These are phyloP conservation scores for Struthio camelus DNA, from an alignment of 2,113 vertebrate species.

Conservation along the genomic window DNA sequence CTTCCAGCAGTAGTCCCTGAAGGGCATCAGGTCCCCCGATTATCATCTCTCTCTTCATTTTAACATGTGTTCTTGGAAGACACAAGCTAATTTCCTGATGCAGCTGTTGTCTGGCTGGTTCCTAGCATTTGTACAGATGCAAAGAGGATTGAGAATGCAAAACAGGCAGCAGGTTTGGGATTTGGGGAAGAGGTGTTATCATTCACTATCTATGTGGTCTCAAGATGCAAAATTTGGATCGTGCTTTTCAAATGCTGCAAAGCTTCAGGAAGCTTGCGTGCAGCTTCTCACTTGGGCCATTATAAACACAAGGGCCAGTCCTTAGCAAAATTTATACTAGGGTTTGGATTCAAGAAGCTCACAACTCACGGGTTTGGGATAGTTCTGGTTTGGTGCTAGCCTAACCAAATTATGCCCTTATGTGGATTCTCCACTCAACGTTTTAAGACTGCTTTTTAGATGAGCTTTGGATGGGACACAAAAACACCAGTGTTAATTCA, in stretches of 20 bases:
- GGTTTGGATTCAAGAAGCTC: not conserved
- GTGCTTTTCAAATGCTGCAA: not conserved
- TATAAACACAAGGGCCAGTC: not conserved
- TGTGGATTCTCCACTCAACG: not conserved
- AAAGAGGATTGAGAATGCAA: not conserved
- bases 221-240: not conserved
- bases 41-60: slow-evolving; percentile 30
- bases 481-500: not conserved
- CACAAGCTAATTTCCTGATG: slow-evolving; percentile 36
- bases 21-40: slow-evolving; percentile 2
- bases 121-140: not conserved
- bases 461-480: not conserved
- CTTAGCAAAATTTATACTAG: not conserved
- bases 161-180: not conserved
- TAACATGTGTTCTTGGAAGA: slow-evolving; percentile 12
- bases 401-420: not conserved
- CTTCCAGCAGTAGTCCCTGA: slow-evolving; percentile 1
- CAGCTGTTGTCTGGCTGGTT: not conserved
- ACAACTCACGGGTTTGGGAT: not conserved
- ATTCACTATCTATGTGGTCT: not conserved
- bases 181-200: not conserved
- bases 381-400: not conserved
- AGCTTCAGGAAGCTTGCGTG: not conserved
- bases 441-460: not conserved
- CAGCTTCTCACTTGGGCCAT: not conserved